These are phyloP conservation scores for Carollia perspicillata DNA, from an alignment of 2,113 vertebrate genomes.

Conservation along the genomic window DNA sequence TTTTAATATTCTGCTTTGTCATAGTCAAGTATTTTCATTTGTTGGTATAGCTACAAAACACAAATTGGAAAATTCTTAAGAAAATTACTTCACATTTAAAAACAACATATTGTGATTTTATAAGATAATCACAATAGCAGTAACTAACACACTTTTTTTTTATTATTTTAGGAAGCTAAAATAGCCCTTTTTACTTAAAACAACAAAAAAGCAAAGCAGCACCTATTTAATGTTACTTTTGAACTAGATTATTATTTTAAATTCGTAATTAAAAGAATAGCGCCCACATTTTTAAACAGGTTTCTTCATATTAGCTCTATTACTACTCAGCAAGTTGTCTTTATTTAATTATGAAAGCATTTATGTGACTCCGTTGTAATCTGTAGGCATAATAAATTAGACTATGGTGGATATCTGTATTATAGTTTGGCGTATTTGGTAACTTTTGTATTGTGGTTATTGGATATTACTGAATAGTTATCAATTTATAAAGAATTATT, in stretches of 20 bases:
- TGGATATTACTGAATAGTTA: not conserved
- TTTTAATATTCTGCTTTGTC: not conserved
- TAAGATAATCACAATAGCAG: not conserved
- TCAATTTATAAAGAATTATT: conserved; percentile 23
- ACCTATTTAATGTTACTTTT: conserved; percentile 10
- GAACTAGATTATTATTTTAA: conserved; percentile 32
- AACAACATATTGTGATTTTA: not conserved
- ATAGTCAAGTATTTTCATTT: not conserved
- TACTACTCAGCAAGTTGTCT: conserved; percentile 3
- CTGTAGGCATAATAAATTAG: not conserved
- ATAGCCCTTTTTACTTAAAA: conserved; percentile 14
- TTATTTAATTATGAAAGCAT: conserved; percentile 39
- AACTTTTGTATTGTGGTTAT: conserved; percentile 17
- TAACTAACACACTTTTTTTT: not conserved
- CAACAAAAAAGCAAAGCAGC: not conserved
- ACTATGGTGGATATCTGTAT: not conserved
- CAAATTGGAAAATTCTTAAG: not conserved
- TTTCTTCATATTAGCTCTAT: conserved; percentile 24
- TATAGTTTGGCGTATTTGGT: not conserved
- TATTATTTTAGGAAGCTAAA: conserved; percentile 40
- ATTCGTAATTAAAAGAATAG: conserved; percentile 30
- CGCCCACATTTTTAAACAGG: not conserved
- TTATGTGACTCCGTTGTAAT: conserved; percentile 16
- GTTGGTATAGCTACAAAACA: not conserved
- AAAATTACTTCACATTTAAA: conserved; percentile 29